Conservation (phyloP, 2,113 vertebrate species). For the Larimichthys polyactis region DNA sequence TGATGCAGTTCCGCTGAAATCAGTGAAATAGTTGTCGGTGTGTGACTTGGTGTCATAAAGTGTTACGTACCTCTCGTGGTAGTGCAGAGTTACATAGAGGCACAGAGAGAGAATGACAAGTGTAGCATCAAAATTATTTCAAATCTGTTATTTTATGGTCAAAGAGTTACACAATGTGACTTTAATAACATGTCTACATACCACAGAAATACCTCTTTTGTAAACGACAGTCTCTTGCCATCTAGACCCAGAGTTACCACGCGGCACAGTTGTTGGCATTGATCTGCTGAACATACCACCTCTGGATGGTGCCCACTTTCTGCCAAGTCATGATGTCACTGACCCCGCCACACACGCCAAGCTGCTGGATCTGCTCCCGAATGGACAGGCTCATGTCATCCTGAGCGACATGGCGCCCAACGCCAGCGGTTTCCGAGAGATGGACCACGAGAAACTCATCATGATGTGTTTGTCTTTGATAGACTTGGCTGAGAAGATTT, state of each 20-base stretch:
- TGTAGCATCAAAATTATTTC: too few species aligned
- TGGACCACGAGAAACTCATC: constrained; percentile 92
- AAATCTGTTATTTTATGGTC: too few species aligned
- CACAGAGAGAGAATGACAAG: too few species aligned
- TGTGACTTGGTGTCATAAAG: too few species aligned
- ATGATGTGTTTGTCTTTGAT: constrained; percentile 86
- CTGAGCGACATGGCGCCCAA: constrained; percentile 97
- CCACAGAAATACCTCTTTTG: background rate
- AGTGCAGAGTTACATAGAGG: too few species aligned
- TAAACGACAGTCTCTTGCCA: constrained; percentile 17
- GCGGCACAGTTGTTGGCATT: constrained; percentile 90
- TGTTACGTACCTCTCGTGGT: too few species aligned
- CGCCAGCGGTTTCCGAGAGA: constrained; percentile 89
- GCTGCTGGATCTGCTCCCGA: constrained; percentile 87
- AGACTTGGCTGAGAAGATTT: constrained; percentile 82
- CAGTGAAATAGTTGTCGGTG: too few species aligned
- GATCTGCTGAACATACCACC: constrained; percentile 89
- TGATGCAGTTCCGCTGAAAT: too few species aligned
- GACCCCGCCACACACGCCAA: constrained; percentile 77
- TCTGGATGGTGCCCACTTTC: constrained; percentile 91
- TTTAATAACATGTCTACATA: background rate
- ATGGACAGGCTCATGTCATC: constrained; percentile 86
- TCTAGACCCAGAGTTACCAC: constrained; percentile 83
- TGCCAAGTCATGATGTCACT: constrained; percentile 86
- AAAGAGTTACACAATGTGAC: too few species aligned